Evolutionary conservation across 1,140 invertebrate genomes (phyloP).

Genomic region (Penaeus japonicus): DNA sequence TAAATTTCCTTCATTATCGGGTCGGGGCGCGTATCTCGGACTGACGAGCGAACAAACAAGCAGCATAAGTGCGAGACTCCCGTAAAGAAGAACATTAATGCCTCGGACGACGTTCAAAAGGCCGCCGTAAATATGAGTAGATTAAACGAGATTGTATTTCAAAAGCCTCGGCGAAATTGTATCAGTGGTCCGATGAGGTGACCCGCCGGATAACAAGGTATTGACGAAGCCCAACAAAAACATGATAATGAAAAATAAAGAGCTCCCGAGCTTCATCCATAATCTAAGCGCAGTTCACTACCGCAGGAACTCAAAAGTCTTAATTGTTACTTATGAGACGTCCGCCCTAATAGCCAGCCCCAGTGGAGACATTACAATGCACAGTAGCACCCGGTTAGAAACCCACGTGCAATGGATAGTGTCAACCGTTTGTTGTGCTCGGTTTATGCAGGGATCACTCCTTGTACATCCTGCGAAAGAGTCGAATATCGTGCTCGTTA

Average conservation of each 20-base stretch:
- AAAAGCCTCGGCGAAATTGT: neutral
- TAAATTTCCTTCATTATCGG: too few relatives aligned
- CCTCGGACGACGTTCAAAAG: too few relatives aligned
- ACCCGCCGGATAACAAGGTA: slow-evolving; percentile 6
- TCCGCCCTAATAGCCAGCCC: slow-evolving; percentile 7
- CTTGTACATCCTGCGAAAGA: too few relatives aligned
- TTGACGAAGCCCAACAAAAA: slow-evolving; percentile 24
- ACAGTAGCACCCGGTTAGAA: slow-evolving; percentile 24
- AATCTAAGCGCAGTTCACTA: neutral
- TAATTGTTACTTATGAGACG: slow-evolving; percentile 39
- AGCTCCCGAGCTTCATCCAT: slow-evolving; percentile 4
- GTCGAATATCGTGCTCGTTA: too few relatives aligned
- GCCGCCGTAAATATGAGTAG: too few relatives aligned
- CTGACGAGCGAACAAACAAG: too few relatives aligned
- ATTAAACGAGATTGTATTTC: neutral
- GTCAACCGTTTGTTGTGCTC: neutral
- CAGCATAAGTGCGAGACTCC: too few relatives aligned
- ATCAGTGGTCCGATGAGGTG: neutral
- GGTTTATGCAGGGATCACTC: neutral
- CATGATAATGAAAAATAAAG: slow-evolving; percentile 35
- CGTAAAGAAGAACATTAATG: too few relatives aligned
- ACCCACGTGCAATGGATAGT: neutral
- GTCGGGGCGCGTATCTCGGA: too few relatives aligned
- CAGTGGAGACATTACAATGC: slow-evolving; percentile 11
- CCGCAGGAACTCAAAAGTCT: slow-evolving; percentile 12